Base-by-base conservation (phyloP, 2,888 invertebrate species). In the Drosophila histrio region DNA sequence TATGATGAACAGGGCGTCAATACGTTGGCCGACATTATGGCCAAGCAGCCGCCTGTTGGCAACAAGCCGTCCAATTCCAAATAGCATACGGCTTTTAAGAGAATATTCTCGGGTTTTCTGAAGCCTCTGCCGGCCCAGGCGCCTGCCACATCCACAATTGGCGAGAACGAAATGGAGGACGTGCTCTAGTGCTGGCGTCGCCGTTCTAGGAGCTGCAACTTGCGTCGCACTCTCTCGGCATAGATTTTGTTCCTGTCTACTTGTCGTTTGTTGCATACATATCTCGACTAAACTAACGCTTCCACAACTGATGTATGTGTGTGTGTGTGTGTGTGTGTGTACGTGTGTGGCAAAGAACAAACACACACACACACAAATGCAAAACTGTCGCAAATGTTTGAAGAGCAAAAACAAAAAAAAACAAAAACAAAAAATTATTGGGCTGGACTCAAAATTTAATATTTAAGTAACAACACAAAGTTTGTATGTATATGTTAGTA, bases 1-100 rank as follows among this genome's bases (percentile, higher is more conserved):
- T 94, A 95, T 81, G 95, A 96, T 89, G 96, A 96, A 70, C 95
- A 95, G 74, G 96, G 95, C 49, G 94, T 95, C 79, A 94, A 95
- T 66, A 95, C 96, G 5, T 87, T 95, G 74, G 94, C 94, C 22
- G 96, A 96, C 87, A 94, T 96, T 50, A 93, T 93, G 82, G 92
- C 93, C 79, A 91, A 91, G 73, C 92, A 92, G 84, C 82, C 89
- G 17, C 82, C 90, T 6, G 79, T 91, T 61, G 86, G 82, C 52
- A 69, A 46, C 15, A 91, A 91, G 69, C 79, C 89, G 72, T 75
- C 86, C 39, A 77, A 78, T 61, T 84, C 82, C 65, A 91, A 91
- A 91, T 91, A 91, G 90, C 91, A 91, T 88, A 88, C 89, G 88
- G 90, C 89, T 57, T 90, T 91, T 62, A 88, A 88, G 81, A 90